Evolutionary conservation across 2,888 invertebrate genomes (phyloP).

Genomic region (Tryphoninae sp.): DNA sequence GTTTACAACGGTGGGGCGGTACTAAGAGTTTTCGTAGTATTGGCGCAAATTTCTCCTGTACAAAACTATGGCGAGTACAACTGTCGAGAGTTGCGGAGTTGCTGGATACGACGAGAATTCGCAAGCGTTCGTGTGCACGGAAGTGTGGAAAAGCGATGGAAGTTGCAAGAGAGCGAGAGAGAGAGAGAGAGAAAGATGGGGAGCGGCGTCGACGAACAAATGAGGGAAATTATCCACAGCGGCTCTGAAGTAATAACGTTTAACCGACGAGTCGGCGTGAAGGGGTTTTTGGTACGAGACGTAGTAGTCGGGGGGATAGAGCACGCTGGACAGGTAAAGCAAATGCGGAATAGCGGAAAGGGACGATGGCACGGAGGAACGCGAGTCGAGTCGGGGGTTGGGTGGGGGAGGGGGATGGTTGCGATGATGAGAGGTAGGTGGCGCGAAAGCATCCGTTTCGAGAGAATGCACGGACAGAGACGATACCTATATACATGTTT

Average conservation of each 20-base stretch:
- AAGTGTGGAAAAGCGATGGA: constrained; percentile 18
- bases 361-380: constrained; percentile 11
- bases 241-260: constrained; percentile 77
- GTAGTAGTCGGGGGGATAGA: constrained; percentile 1
- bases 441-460: constrained; percentile 45
- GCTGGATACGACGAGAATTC: constrained; percentile 15
- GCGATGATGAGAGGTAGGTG: constrained; percentile 61
- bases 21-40: constrained; percentile 58
- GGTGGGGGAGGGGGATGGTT: constrained; percentile 43
- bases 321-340: constrained; percentile 50
- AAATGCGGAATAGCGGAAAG: constrained; percentile 42
- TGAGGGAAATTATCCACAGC: constrained; percentile 77
- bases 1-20: constrained; percentile 46
- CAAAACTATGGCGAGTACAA: constrained; percentile 27
- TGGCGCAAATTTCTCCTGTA: constrained; percentile 50
- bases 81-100: constrained; percentile 35
- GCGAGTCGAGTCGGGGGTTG: constrained; percentile 15
- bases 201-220: constrained; percentile 70
- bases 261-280: constrained; percentile 66
- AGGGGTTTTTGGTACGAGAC: constrained; percentile 37
- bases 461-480: constrained; percentile 26
- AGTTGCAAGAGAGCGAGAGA: constrained; percentile 17
- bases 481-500: neutral
- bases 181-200: constrained; percentile 1
- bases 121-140: constrained; percentile 2